Conservation (phyloP, 2,888 invertebrate genomes). For the Crematogaster levior region DNA sequence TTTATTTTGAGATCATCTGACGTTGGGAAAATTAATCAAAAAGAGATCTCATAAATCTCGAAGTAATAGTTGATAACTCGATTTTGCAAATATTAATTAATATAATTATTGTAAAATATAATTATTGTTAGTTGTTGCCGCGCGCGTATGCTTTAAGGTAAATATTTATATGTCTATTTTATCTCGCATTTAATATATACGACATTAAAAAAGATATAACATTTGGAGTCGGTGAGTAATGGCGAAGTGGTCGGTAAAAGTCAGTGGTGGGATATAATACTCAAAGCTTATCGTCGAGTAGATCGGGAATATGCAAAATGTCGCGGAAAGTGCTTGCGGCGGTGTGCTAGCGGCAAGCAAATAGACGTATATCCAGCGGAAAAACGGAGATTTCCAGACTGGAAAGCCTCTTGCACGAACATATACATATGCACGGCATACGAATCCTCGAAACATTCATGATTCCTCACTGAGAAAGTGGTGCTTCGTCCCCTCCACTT, state of each 20-base stretch:
- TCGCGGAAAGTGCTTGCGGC: constrained; percentile 45
- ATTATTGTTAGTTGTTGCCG: neutral
- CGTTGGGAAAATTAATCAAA: constrained; percentile 36
- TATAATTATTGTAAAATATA: neutral
- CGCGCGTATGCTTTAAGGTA: neutral
- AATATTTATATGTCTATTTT: neutral
- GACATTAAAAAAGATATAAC: neutral
- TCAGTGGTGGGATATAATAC: constrained; percentile 32
- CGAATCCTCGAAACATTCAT: constrained; percentile 44
- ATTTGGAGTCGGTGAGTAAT: constrained; percentile 20
- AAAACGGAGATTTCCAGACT: constrained; percentile 48
- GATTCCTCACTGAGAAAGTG: constrained; percentile 41
- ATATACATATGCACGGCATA: constrained; percentile 10
- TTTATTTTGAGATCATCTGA: neutral
- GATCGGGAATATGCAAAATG: constrained; percentile 49
- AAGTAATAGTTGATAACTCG: constrained; percentile 10
- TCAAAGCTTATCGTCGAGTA: constrained; percentile 48
- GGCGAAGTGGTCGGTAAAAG: constrained; percentile 21
- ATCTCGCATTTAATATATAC: neutral
- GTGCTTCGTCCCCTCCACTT: neutral
- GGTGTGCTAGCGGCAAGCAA: constrained; percentile 34
- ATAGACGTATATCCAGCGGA: constrained; percentile 47
- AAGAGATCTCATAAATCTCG: constrained; percentile 1
- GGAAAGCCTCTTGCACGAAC: constrained; percentile 27
- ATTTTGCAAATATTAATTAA: neutral